Base-by-base conservation (phyloP, 1,140 invertebrate genomes). In the Hypothenemus hampei region DNA sequence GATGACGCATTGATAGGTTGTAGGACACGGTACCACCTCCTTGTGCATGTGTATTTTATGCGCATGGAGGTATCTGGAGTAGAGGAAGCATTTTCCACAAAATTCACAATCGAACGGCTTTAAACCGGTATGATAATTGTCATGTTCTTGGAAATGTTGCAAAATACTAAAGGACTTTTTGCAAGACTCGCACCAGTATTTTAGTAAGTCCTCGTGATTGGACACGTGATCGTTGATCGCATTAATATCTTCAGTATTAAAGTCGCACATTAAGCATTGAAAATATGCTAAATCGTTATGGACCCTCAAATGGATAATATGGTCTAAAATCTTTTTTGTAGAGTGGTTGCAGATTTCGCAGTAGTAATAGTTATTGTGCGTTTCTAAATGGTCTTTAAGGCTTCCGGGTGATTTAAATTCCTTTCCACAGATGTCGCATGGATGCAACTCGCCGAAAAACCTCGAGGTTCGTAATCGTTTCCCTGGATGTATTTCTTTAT, bases 71-170 rank as follows among this genome's bases (percentile, higher is more conserved):
- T 68, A 69, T 15, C 69, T 58, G 1, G 65, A 65, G 40, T 71
- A 71, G 15, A 24, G 24, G 33, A 65, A 65, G 37, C 61, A 59
- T 35, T 63, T 65, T 8, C 52, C 59, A n/a, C 63, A 63, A 40
- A 54, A 76, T 44, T 82, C 82, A 69, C 87, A 90, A 21, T 81
- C 79, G 65, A 88, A 91, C 0, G 89, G 89, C 62, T 88, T 86
- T 61, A 88, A 84, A 10, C 86, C 81, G 0, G 81, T 82, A 61
- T 86, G 84, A 26, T 62, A 69, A 37, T 71, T 71, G 13, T 67
- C 62, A 51, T 71, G 69, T 48, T 71, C 69, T 51, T 67, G 55
- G 41, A 61, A 70, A 62, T 68, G 70, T 1, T 64, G 60, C 5
- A 63, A 41, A 16, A 69, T 61, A 10, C 60, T 62, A 48, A 71